Conservation (phyloP, 2,113 vertebrate genomes). For the Coturnix japonica region DNA sequence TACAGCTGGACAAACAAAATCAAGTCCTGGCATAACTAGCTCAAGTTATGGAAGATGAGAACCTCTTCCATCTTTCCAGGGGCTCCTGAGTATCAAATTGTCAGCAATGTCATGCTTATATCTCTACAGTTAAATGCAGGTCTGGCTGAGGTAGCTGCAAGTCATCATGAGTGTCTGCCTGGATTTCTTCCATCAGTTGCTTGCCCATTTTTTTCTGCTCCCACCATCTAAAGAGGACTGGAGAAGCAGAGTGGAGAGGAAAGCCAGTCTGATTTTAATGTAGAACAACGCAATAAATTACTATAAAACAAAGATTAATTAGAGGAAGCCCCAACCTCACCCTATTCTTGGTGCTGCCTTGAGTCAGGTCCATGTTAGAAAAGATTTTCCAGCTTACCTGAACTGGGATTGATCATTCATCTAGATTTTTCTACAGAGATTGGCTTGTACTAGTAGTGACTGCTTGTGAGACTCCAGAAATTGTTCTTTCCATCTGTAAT, state of each 20-base stretch:
- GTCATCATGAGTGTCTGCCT: fast-evolving
- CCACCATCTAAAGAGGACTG: fast-evolving
- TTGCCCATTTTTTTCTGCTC: not conserved
- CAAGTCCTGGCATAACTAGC: not conserved
- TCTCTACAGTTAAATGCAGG: not conserved
- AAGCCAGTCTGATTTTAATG: not conserved
- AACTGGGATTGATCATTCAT: not conserved
- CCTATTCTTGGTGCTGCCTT: not conserved
- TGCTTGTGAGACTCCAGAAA: not conserved
- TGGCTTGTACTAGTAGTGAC: not conserved
- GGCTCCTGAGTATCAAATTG: not conserved
- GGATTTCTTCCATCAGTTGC: fast-evolving
- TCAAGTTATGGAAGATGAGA: not conserved
- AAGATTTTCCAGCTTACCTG: not conserved
- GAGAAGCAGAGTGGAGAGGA: not conserved
- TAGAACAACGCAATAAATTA: not conserved
- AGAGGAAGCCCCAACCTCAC: not conserved
- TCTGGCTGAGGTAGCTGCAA: not conserved
- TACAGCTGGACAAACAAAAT: not conserved
- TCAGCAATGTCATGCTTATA: not conserved
- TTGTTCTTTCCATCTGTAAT: not conserved
- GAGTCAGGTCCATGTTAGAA: not conserved
- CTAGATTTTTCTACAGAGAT: not conserved
- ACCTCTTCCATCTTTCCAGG: not conserved
- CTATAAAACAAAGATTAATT: not conserved